Evolutionary conservation across 2,797 vertebrate species (phyloP).

Genomic region (Lophura swinhoii): DNA sequence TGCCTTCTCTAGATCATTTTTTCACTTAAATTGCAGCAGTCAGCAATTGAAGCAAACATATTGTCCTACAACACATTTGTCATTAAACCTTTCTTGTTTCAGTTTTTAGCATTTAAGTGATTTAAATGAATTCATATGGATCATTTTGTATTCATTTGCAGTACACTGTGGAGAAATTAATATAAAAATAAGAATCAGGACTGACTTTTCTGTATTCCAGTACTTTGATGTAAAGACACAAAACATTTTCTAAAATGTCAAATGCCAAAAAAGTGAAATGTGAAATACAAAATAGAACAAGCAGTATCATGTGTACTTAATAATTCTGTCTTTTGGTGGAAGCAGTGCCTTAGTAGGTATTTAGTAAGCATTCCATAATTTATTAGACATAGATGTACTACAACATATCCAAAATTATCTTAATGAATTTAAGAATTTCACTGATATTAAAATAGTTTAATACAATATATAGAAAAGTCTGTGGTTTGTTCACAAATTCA

Average conservation of each 20-base stretch:
- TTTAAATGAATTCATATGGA: not conserved
- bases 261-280: conserved; percentile 7
- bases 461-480: not conserved
- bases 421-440: not conserved
- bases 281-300: conserved; percentile 27
- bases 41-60: not conserved
- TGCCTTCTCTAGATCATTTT: not conserved
- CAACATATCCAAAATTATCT: not conserved
- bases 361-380: not conserved
- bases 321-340: not conserved
- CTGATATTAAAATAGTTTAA: not conserved
- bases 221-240: not conserved
- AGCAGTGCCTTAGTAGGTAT: not conserved
- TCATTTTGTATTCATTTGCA: not conserved
- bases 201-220: not conserved
- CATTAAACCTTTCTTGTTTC: not conserved
- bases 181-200: not conserved
- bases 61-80: not conserved
- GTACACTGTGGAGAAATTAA: not conserved
- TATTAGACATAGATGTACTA: not conserved
- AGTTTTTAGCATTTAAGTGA: not conserved
- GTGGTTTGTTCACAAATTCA: not conserved
- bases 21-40: not conserved
- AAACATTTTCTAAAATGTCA: not conserved
- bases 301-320: not conserved